Evolutionary conservation across 2,888 invertebrate genomes (phyloP).

Genomic region (Lypha dubia): DNA sequence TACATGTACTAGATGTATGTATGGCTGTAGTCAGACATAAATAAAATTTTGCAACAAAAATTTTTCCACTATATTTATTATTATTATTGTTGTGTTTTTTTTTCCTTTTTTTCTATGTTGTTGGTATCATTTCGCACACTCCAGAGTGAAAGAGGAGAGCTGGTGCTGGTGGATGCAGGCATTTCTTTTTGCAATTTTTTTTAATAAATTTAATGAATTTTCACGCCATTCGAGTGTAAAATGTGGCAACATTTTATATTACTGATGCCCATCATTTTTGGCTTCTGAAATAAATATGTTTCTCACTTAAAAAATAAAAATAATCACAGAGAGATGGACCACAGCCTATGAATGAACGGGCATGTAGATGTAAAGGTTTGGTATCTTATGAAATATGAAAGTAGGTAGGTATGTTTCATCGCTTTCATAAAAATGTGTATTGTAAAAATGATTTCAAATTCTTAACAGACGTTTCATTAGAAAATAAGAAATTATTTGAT

Average conservation of each 20-base stretch:
- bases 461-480: too few relatives aligned
- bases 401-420: not conserved
- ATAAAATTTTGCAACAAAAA: constrained; percentile 63
- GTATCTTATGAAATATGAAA: not conserved
- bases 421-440: not conserved
- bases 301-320: constrained; percentile 2
- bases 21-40: too few relatives aligned
- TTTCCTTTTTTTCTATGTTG: not conserved
- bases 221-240: constrained; percentile 82
- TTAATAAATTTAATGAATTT: constrained; percentile 80
- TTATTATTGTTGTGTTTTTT: constrained; percentile 40
- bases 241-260: constrained; percentile 78
- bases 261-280: constrained; percentile 36
- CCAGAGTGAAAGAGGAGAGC: not conserved
- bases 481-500: too few relatives aligned
- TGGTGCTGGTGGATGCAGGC: constrained; percentile 8
- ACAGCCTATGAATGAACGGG: not conserved
- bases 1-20: too few relatives aligned
- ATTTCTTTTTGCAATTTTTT: constrained; percentile 43
- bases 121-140: constrained; percentile 29
- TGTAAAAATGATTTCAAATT: too few relatives aligned
- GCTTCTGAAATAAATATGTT: constrained; percentile 13
- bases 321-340: not conserved
- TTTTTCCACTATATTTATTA: constrained; percentile 59
- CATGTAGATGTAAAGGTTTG: constrained; percentile 14